Evolutionary conservation across 2,113 vertebrate species (phyloP).

Genomic region (Cacatua alba): DNA sequence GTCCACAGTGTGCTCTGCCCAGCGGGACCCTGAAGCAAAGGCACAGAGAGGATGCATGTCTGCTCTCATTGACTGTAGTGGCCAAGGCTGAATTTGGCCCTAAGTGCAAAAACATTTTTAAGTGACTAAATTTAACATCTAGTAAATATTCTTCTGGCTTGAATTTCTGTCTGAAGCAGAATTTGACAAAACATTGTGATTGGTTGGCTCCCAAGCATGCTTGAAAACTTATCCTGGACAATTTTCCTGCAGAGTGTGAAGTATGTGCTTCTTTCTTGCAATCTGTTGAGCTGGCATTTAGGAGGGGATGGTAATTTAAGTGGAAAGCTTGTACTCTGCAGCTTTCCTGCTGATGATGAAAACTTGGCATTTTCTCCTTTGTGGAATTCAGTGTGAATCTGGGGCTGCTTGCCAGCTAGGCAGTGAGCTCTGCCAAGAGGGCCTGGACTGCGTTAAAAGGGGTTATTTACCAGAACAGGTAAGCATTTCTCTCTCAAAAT

Average conservation of each 20-base stretch:
- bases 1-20: not conserved
- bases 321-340: conserved; percentile 42
- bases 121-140: conserved; percentile 66
- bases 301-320: conserved; percentile 62
- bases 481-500: conserved; percentile 41
- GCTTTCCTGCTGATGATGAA: conserved; percentile 66
- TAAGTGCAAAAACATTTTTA: conserved; percentile 52
- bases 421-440: conserved; percentile 32
- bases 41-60: not conserved
- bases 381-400: conserved; percentile 70
- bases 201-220: conserved; percentile 58
- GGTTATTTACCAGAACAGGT: conserved; percentile 40
- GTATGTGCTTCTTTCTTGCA: conserved; percentile 48
- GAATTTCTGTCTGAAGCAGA: conserved; percentile 43
- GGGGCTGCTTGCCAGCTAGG: conserved; percentile 44
- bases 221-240: conserved; percentile 46
- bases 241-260: conserved; percentile 60
- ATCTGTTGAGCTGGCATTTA: conserved; percentile 59
- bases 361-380: conserved; percentile 49
- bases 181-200: conserved; percentile 64
- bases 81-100: conserved; percentile 48
- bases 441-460: conserved; percentile 34
- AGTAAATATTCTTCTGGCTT: conserved; percentile 62
- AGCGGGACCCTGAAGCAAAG: not conserved
- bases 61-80: not conserved